These are phyloP conservation scores for Heliothis subflexa DNA, from an alignment of 1,140 invertebrate genomes.

Conservation along the genomic window DNA sequence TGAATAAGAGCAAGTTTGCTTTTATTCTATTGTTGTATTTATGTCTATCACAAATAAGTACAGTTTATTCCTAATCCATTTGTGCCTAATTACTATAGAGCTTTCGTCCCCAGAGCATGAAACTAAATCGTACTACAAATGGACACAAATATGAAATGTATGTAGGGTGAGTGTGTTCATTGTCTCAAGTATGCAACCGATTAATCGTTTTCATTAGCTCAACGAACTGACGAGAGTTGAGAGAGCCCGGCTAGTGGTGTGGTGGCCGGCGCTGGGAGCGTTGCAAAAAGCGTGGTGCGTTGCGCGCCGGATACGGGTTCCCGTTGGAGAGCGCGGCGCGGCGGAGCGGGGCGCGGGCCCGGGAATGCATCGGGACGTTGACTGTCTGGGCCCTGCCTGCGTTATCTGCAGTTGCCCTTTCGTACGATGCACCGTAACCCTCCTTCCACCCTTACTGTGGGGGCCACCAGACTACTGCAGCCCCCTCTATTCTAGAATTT, in stretches of 20 bases:
- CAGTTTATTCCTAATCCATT: too few species aligned
- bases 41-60: too few species aligned
- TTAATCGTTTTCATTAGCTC: constrained; percentile 80
- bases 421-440: constrained; percentile 84
- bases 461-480: constrained; percentile 76
- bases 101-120: not conserved
- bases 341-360: constrained; percentile 56
- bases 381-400: constrained; percentile 81
- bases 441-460: constrained; percentile 73
- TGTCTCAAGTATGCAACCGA: constrained; percentile 74
- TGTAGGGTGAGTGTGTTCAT: constrained; percentile 38
- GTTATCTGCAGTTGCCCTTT: constrained; percentile 86
- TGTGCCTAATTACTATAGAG: not conserved
- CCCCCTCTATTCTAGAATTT: constrained; percentile 75
- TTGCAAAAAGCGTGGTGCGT: constrained; percentile 77
- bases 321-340: constrained; percentile 64
- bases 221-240: constrained; percentile 73
- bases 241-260: constrained; percentile 50
- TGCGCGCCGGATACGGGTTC: constrained; percentile 80
- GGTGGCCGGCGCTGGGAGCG: constrained; percentile 59
- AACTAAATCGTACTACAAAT: constrained; percentile 5
- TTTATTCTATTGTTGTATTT: too few species aligned
- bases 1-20: too few species aligned
- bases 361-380: constrained; percentile 83
- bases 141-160: constrained; percentile 3